phyloP scores from a whole-genome alignment of 2,888 invertebrate genomes.

The Corbicula japonica region DNA sequence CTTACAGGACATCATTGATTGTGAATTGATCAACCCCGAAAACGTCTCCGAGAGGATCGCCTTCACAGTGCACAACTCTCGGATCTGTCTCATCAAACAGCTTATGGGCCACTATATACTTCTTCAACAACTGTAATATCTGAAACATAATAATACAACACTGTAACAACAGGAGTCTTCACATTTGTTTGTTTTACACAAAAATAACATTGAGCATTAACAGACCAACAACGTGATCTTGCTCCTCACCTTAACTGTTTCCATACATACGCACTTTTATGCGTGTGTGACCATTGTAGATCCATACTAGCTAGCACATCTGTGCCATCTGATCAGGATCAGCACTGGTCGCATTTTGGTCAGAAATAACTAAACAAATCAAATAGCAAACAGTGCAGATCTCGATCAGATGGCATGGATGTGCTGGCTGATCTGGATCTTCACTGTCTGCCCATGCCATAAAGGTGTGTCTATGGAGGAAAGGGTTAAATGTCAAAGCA shows the following conservation, averaged over 20 bases:
- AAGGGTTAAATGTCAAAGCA: no score
- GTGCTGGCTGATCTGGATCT: no score
- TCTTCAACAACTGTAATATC: constrained; percentile 75
- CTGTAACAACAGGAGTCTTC: no score
- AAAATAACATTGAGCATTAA: constrained; percentile 16
- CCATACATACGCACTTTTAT: background rate
- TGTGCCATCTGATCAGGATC: background rate
- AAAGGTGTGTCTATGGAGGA: no score
- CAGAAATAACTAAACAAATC: no score
- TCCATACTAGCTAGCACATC: no score
- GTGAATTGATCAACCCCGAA: constrained; percentile 77
- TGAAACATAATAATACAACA: no score
- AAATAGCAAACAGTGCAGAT: no score
- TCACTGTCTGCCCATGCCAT: no score
- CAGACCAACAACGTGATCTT: background rate
- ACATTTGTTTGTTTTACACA: no score
- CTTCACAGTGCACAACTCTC: constrained; percentile 72
- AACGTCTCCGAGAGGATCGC: constrained; percentile 74
- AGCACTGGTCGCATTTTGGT: background rate
- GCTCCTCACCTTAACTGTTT: background rate
- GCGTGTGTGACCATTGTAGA: background rate
- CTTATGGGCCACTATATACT: constrained; percentile 72
- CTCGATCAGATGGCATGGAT: no score
- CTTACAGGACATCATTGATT: constrained; percentile 77
- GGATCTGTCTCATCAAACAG: constrained; percentile 76